Conservation (phyloP, 2,113 vertebrate species). For the Nannobrachium achirus region DNA sequence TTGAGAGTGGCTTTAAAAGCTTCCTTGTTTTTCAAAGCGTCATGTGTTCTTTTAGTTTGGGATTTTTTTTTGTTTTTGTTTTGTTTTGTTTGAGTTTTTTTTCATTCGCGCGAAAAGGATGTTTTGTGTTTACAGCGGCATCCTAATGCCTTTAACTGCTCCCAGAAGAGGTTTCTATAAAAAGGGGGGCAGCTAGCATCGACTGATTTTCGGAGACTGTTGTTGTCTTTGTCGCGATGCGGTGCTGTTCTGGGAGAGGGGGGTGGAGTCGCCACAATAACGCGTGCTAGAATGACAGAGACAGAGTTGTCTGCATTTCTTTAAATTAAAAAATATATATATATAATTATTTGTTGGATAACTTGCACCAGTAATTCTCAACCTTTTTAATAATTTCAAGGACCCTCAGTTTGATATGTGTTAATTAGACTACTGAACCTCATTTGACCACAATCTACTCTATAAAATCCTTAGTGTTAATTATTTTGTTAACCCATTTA, state of each 20-base stretch:
- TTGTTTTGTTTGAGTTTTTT: too few species aligned
- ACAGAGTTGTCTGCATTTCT: slow-evolving; percentile 23
- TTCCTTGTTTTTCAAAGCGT: slow-evolving; percentile 71
- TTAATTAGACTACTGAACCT: too few species aligned
- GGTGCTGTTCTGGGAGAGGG: slow-evolving; percentile 38
- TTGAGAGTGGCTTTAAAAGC: slow-evolving; percentile 77
- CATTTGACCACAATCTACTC: too few species aligned
- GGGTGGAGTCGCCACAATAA: slow-evolving; percentile 41
- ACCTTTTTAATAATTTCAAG: too few species aligned
- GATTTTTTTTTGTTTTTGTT: slow-evolving; percentile 30
- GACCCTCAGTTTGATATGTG: too few species aligned
- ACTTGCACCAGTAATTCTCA: too few species aligned
- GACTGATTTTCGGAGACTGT: slow-evolving; percentile 48
- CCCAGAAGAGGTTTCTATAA: slow-evolving; percentile 68
- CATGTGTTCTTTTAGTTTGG: slow-evolving; percentile 38
- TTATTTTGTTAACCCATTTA: too few species aligned
- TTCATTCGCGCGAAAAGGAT: slow-evolving; percentile 67
- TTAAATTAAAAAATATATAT: too few species aligned
- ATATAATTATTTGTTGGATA: too few species aligned
- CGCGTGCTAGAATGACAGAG: slow-evolving; percentile 26
- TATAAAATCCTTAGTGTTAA: too few species aligned
- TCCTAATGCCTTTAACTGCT: slow-evolving; percentile 75
- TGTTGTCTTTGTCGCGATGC: slow-evolving; percentile 53
- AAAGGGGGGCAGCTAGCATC: slow-evolving; percentile 63
- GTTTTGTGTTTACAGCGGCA: slow-evolving; percentile 72